Base-by-base conservation (phyloP, 2,888 invertebrate genomes). In the Scaptomyza caliginosa region DNA sequence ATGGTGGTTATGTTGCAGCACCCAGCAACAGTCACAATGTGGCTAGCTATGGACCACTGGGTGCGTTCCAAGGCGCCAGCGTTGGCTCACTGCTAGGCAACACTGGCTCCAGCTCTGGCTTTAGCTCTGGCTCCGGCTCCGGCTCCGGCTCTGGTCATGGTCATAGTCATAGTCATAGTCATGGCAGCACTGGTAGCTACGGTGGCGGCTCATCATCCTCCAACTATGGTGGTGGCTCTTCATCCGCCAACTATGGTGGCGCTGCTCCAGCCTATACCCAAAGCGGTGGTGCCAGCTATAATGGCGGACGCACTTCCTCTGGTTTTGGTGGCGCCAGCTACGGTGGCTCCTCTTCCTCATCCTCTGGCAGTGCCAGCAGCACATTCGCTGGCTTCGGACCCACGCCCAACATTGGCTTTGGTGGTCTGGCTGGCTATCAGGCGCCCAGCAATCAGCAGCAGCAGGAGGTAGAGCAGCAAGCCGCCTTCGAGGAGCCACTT, bases 401-500 rank as follows among this genome's bases (percentile, higher is more conserved):
- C 21, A 13, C 63, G 16, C 77, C 66, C 24, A 85, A 73, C 40
- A 77, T 80, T 46, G 75, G 83, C 1, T 83, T 86, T 4, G 81
- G 81, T 2, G 65, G 63, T 0, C 56, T 86, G 4, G 49, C 73
- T 11, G 68, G 77, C 26, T 83, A 85, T 23, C 75, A 69, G 56
- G 78, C 81, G 2, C 76, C 82, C 46, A 72, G 21, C 63, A 71
- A 74, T 11, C 72, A 77, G 49, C 74, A 81, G 34, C 67, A 77
- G 19, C 67, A 82, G 54, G 65, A 70, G 57, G 75, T 58, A 59
- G 78, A 74, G 7, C 81, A 78, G 21, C 83, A 71, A 0, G 80
- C 64, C 5, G 55, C 54, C 56, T 80, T 83, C 49, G 87, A 88
- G 24, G 78, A 80, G 4, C 86, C 89, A 1, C 38, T 89, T 13